Percentiles rank a stretch among this genome's conserved stretches.
These are phyloP conservation scores for Dilophus febrilis DNA, from an alignment of 2,888 invertebrate genomes.

Conservation along the genomic window DNA sequence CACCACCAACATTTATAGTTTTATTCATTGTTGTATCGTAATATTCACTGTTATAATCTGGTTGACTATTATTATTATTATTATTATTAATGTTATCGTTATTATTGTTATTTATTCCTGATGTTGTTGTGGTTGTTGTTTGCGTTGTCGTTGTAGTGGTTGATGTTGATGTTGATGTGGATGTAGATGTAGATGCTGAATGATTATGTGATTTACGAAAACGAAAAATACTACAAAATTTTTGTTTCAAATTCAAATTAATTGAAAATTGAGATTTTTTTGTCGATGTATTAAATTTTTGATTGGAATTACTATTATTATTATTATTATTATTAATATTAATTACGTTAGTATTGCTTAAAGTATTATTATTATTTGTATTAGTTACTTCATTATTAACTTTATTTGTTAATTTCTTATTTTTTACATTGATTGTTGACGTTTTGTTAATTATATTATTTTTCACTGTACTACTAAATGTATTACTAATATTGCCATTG, in stretches of 20 bases:
- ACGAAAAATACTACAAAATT: constrained; percentile 69
- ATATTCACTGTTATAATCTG: neutral
- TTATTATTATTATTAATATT: constrained; percentile 18
- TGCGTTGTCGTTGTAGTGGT: no score
- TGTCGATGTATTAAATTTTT: constrained; percentile 1
- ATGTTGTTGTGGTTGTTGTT: no score
- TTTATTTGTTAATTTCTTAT: constrained; percentile 13
- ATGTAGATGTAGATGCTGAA: no score
- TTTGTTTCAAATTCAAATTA: constrained; percentile 58
- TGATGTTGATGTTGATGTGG: no score
- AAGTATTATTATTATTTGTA: constrained; percentile 27
- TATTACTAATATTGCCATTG: constrained; percentile 15
- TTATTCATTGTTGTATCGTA: neutral
- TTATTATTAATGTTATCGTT: constrained; percentile 20
- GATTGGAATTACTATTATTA: constrained; percentile 2
- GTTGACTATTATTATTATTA: constrained; percentile 8
- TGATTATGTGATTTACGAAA: constrained; percentile 34
- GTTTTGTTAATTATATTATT: no score
- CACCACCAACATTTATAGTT: no score
- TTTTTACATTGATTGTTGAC: constrained; percentile 1
- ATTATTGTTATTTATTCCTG: constrained; percentile 18
- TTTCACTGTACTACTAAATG: neutral
- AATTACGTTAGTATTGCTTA: constrained; percentile 32
- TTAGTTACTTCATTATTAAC: constrained; percentile 30
- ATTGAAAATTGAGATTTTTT: constrained; percentile 56